Conservation (phyloP, 2,888 invertebrate species). For the Noctua fimbriata region DNA sequence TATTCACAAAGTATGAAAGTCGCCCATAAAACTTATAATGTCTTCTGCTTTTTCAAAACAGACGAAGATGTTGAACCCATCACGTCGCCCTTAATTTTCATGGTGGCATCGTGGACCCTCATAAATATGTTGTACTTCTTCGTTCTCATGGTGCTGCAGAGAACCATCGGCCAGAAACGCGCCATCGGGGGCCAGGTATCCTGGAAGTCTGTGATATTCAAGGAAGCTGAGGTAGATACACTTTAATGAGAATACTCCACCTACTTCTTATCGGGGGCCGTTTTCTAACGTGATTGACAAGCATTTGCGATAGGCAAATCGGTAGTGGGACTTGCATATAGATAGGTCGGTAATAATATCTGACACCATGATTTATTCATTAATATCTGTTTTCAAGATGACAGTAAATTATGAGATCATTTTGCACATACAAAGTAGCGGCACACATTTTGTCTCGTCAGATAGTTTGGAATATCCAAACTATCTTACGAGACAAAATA, state of each 20-base stretch:
- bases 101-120: conserved; percentile 77
- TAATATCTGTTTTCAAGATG: neutral
- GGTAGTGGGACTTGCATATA: neutral
- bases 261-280: neutral
- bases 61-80: neutral
- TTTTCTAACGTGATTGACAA: neutral
- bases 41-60: conserved; percentile 10
- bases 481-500: neutral
- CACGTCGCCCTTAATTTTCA: conserved; percentile 70
- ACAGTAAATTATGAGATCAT: neutral
- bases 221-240: conserved; percentile 73
- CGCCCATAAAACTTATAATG: neutral
- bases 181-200: conserved; percentile 85
- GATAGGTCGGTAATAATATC: neutral
- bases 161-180: conserved; percentile 77
- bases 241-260: neutral
- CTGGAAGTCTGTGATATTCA: conserved; percentile 84
- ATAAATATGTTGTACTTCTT: conserved; percentile 79
- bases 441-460: neutral
- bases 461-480: neutral
- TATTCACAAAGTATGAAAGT: neutral
- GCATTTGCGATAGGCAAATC: neutral
- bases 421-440: neutral
- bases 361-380: neutral
- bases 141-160: conserved; percentile 82